A percentile compares a stretch with the other conserved stretches of the same genome.
phyloP scores from a whole-genome alignment of 92 coral and sea anemone genomes.

The Zoanthus gigantus region DNA sequence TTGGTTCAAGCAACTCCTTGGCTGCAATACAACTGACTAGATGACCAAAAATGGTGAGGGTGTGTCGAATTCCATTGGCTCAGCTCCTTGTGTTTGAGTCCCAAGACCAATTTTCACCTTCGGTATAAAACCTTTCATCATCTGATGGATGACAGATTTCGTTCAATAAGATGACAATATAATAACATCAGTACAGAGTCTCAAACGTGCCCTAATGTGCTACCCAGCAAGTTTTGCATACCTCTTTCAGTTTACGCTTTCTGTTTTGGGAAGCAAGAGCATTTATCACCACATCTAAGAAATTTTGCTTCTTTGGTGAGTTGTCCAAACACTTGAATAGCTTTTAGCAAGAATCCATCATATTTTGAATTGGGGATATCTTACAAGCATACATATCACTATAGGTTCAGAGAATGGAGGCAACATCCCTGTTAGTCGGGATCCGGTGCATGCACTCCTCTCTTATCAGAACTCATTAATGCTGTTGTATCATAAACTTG shows the following conservation, averaged over 20 bases:
- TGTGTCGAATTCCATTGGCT: conserved; percentile 80
- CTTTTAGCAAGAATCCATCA: conserved; percentile 75
- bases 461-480: conserved; percentile 72
- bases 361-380: conserved; percentile 60
- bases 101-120: conserved; percentile 70
- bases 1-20: conserved; percentile 64
- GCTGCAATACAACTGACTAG: conserved; percentile 69
- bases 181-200: conserved; percentile 67
- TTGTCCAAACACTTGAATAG: conserved; percentile 77
- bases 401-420: conserved; percentile 73
- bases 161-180: conserved; percentile 50
- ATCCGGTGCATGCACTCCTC: conserved; percentile 78
- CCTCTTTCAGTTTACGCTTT: conserved; percentile 63
- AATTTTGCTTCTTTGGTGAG: conserved; percentile 79
- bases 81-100: conserved; percentile 66
- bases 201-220: conserved; percentile 65
- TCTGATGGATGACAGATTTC: conserved; percentile 54
- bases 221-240: conserved; percentile 68
- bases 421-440: conserved; percentile 75
- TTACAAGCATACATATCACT: conserved; percentile 70
- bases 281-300: conserved; percentile 66
- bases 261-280: conserved; percentile 67
- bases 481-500: conserved; percentile 76
- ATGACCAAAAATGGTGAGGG: conserved; percentile 62
- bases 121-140: conserved; percentile 61